Base-by-base conservation (phyloP, 2,888 invertebrate species). In the Opisthograptis luteolata region DNA sequence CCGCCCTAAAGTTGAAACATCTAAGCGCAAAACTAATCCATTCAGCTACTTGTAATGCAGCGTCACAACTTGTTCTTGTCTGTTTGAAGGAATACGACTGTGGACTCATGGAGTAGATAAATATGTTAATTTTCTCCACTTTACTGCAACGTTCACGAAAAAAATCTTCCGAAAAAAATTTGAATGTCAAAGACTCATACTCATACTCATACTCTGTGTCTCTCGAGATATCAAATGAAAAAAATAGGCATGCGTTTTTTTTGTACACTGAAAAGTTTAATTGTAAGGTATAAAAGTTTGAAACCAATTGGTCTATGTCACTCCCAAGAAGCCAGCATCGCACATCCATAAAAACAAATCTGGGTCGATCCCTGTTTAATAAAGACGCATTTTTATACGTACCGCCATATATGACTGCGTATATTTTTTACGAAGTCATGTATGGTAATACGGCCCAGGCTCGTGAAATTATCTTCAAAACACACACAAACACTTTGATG, bases 401-500 rank as follows among this genome's bases (percentile, higher is more conserved):
- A 27, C 8, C 22, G 10, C 14, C 9, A 4, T 41, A 35, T 34
- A 43, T 35, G 39, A 39, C 12, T 34, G 35, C 17, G 41, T 36
- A 37, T 37, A 47, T 40, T 47, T 39, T 40, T 35, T 42, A 48
- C 37, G 28, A 10, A 45, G 42, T 43, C 45, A 52, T 46, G 24
- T 30, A 35, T 40, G 19, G 4, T 32, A 41, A 48, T 39, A 48
- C 10, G 39, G 37, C 27, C 44, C 44, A 46, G 27, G 46, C 42
- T 52, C 50, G 40, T 30, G 28, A 45, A 45, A 51, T 49, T 45
- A 51, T 35, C 42, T 41, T 32, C 8, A 27, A 34, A 56, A 47
- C n/a, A 37, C 45, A 50, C 50, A 51, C 40, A 53, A 49, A 54
- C 46, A 56, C 13, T 50, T 45, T 44, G 45, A 60, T 45, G 50